phyloP scores from a whole-genome alignment of 2,797 vertebrate genomes.

The Thamnophis elegans region DNA sequence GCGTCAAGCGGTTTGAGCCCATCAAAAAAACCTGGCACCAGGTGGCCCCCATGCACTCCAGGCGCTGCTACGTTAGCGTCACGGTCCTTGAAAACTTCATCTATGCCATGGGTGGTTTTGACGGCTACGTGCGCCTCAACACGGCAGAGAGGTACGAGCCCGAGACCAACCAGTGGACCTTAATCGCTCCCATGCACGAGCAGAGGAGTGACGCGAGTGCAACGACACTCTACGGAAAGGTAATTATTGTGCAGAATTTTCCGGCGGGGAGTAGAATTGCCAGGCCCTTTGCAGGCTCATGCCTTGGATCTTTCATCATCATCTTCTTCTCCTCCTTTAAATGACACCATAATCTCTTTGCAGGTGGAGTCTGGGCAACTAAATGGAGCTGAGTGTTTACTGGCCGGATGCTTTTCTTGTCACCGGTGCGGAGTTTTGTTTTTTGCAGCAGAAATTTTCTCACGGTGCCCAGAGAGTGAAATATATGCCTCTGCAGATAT shows the following conservation, averaged over 20 bases:
- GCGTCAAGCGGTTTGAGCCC: conserved; percentile 74
- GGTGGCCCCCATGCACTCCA: conserved; percentile 77
- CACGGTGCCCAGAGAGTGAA: no score
- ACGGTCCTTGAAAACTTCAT: conserved; percentile 74
- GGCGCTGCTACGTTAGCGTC: conserved; percentile 81
- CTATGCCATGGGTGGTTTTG: conserved; percentile 83
- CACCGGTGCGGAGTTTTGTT: no score
- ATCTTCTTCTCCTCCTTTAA: no score
- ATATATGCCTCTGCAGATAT: no score
- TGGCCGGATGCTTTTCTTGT: no score
- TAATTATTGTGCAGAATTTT: conserved; percentile 33
- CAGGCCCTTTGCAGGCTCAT: neutral
- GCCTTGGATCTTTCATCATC: neutral
- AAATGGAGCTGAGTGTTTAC: no score
- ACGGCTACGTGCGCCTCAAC: conserved; percentile 72
- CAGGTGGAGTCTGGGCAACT: no score
- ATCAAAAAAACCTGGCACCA: conserved; percentile 76
- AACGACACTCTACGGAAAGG: conserved; percentile 75
- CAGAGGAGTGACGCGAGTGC: conserved; percentile 77
- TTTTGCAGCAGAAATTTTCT: no score
- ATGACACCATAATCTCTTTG: no score
- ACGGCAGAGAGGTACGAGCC: conserved; percentile 79
- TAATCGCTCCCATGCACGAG: conserved; percentile 78
- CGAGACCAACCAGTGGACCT: conserved; percentile 81
- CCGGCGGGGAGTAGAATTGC: no score